Base-by-base conservation (phyloP, 1,140 invertebrate genomes). In the Drosophila teissieri region DNA sequence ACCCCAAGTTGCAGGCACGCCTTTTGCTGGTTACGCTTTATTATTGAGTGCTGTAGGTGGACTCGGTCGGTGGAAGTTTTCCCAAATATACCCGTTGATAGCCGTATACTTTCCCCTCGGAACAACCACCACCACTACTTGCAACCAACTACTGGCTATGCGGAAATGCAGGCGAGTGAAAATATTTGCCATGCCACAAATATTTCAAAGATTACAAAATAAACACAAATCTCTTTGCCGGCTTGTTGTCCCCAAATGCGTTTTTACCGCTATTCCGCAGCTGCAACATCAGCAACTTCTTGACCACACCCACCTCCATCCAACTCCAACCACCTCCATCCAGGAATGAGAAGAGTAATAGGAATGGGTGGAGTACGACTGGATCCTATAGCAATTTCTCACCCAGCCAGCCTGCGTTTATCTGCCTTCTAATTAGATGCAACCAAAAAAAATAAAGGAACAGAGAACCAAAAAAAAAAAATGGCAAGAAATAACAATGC, bases 11-110 rank as follows among this genome's bases (percentile, higher is more conserved):
- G 0, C 39, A 62, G 80, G 84, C 77, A 89, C 84, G 84, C 84
- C 84, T 89, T 89, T 89, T 89, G 73, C 84, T 89, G 80, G 84
- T 88, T 88, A 84, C 80, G 80, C 84, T 88, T 88, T 88, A 88
- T 88, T 88, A 89, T 88, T 88, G 80, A 89, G 84, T 80, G 76
- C 76, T 79, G 84, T 86, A 79, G 80, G 83, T 77, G 84, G 83
- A 82, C 75, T 67, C 4, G 61, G 61, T 17, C 45, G 51, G 79
- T 86, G 44, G 79, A 88, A 88, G 83, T 86, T 86, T 88, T 63
- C 62, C 78, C 54, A 86, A 86, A 88, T 89, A 83, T 88, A 79
- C 39, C 56, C 46, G 58, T 69, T 14, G 14, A 10, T 60, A 57
- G 11, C 36, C 46, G 4, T 3, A 14, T 42, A 40, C 39, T 52